Base-by-base conservation (phyloP, 2,797 vertebrate species). In the Dallia pectoralis region DNA sequence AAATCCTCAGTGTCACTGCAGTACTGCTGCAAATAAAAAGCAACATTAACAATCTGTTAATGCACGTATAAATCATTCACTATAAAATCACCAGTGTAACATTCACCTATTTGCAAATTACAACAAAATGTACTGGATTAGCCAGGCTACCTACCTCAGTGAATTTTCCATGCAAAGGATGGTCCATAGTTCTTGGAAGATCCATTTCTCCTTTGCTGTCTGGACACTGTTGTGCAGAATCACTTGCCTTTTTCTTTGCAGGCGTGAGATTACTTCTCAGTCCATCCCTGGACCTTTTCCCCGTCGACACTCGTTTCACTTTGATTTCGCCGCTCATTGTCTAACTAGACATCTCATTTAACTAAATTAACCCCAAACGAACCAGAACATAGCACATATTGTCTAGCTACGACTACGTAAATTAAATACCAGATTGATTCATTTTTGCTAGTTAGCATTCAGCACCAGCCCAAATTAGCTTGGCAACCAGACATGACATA, bases 1-100 rank as follows among this genome's bases (percentile, higher is more conserved):
- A 99, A 74, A 70, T 99, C 96, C 74, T 97, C 96, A 8, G 90
- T 91, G 0, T 95, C 94, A 1, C 92, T 91, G 84, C 81, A 92
- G 71, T 67, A 89, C 97, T 98, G 86, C 4, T 44, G 40, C 82
- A 51, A 69, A 72, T 25, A 14, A 69, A 72, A 27, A 14, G 30
- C 53, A 63, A 7, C 3, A 62, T 25, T 30, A 15, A 59, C 9
- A 27, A 59, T 25, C 22, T 25, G 11, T 59, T 25, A 59, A 59
- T 59, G 18, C 53, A 59, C 53, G 22, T 25, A 4, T 59, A 59
- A 27, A n/a, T 59, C 53, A 59, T 25, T 25, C 53, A 47, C 9
- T 51, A 51, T 69, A 68, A 27, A 19, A 27, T 27, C 9, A 67
- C 9, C 25, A 49, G n/a, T 25, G 36, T 66, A 4, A 11, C 2